Percentiles rank a stretch among this genome's conserved stretches.
phyloP scores from a whole-genome alignment of 2,888 invertebrate species.

The Parnassius glacialis region DNA sequence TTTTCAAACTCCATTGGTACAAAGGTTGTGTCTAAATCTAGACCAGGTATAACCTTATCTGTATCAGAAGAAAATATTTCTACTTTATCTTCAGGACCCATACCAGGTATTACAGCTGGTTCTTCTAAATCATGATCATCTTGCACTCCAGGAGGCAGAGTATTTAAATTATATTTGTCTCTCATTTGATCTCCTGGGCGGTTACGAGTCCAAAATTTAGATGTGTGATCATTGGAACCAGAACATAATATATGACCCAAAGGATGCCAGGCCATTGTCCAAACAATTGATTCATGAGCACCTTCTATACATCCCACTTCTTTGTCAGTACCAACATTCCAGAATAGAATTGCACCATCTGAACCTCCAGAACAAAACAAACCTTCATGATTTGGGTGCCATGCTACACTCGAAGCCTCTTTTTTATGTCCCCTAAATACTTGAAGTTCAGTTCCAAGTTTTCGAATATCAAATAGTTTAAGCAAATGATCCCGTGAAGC shows the following conservation, averaged over 20 bases:
- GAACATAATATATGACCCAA: constrained; percentile 98
- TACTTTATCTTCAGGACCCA: constrained; percentile 98
- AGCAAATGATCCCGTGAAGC: constrained; percentile 98
- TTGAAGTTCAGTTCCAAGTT: constrained; percentile 96
- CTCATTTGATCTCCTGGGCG: constrained; percentile 99
- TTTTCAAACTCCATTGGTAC: constrained; percentile 85
- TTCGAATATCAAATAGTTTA: constrained; percentile 98
- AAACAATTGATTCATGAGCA: constrained; percentile 99
- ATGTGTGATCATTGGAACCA: constrained; percentile 99
- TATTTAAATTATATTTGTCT: constrained; percentile 98
- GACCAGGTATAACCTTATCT: constrained; percentile 89
- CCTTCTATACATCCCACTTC: constrained; percentile 99
- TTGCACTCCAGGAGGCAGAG: constrained; percentile 89
- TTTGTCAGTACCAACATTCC: constrained; percentile 99
- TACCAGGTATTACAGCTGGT: constrained; percentile 93
- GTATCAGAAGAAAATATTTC: constrained; percentile 84
- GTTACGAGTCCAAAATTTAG: constrained; percentile 99
- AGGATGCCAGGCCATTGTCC: constrained; percentile 99
- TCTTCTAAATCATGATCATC: constrained; percentile 84
- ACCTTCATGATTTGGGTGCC: constrained; percentile 99
- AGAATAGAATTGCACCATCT: constrained; percentile 98
- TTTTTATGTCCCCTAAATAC: constrained; percentile 99
- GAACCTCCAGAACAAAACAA: constrained; percentile 99
- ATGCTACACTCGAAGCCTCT: constrained; percentile 97
- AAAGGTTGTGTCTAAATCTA: constrained; percentile 88